Evolutionary conservation across 2,113 vertebrate species (phyloP), one percentile per base, ranked within the genome.

Genomic region (Nerophis ophidion): DNA sequence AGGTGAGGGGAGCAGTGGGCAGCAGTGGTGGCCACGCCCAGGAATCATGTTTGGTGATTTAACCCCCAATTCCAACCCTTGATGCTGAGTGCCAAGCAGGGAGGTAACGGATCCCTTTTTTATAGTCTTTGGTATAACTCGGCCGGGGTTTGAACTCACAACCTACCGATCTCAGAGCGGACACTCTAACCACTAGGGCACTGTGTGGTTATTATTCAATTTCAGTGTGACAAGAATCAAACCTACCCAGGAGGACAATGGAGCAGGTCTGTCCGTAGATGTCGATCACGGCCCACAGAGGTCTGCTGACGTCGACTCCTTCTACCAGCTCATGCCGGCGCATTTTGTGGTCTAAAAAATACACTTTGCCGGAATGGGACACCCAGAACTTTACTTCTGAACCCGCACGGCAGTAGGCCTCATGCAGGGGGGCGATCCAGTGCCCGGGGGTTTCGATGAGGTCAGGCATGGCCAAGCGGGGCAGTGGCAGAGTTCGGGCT

Each of bases 231-330:
- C 8, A 35, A 51, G 8, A 4, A 12, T 35, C 61, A 13, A 57
- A 78, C 90, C 80, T 65, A 94, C 92, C 88, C 1, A 91, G 70
- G 3, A 96, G 75, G 17, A 81, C 58, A 48, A 96, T 62, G 7
- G 87, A 76, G 36, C 79, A 71, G 0, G 93, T 92, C 70, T 90
- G 89, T 9, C 93, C 93, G 0, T 95, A 95, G 44, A 94, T 47
- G 19, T 96, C 93, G 17, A 95, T 77, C 71, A 96, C 81, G 0
- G 87, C 92, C 93, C 93, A 96, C 48, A 94, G 84, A 0, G 88
- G 90, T 14, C 19, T 33, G 0, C 49, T 68, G 53, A 85, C 5
- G 19, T 77, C 66, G 48, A 91, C 47, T 0, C 78, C 81, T 1
- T 8, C 12, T 15, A 85, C 51, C 7, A 88, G 38, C 11, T 60